phyloP scores from a whole-genome alignment of 1,140 invertebrate species.

The Megalonaias nervosa region DNA sequence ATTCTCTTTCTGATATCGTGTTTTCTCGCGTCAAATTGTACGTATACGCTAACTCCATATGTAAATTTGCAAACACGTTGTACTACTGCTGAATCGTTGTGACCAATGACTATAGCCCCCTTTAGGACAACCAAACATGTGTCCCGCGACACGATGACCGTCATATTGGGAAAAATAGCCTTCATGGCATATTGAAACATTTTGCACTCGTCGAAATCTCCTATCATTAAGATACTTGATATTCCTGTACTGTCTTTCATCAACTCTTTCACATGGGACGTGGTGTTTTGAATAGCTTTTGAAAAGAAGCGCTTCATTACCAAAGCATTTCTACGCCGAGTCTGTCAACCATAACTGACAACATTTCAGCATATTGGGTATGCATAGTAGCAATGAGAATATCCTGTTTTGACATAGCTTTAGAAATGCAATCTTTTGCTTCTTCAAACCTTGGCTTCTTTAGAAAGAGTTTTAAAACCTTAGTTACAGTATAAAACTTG shows the following conservation, averaged over 20 bases:
- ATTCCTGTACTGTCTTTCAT: constrained; percentile 17
- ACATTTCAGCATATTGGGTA: too few relatives aligned
- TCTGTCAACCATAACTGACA: too few relatives aligned
- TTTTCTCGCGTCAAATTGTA: constrained; percentile 5
- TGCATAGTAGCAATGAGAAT: too few relatives aligned
- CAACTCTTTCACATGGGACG: constrained; percentile 33
- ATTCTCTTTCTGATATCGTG: constrained; percentile 12
- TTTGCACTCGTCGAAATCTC: constrained; percentile 42
- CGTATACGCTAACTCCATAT: constrained; percentile 24
- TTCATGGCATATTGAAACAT: constrained; percentile 36
- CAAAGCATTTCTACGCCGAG: constrained; percentile 32
- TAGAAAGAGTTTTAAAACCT: too few relatives aligned
- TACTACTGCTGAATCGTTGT: constrained; percentile 7
- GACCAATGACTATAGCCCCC: constrained; percentile 42
- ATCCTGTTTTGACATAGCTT: too few relatives aligned
- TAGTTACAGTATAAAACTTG: too few relatives aligned
- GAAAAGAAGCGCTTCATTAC: constrained; percentile 35
- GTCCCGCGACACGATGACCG: constrained; percentile 37
- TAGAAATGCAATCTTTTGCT: too few relatives aligned
- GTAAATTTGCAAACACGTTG: constrained; percentile 19
- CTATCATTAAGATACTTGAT: constrained; percentile 40
- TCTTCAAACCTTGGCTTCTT: too few relatives aligned
- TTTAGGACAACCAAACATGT: constrained; percentile 42
- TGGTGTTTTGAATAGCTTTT: constrained; percentile 15
- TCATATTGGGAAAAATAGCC: constrained; percentile 28